Evolutionary conservation across 2,888 invertebrate species (phyloP).

Genomic region (Didymodactylos carnosus): DNA sequence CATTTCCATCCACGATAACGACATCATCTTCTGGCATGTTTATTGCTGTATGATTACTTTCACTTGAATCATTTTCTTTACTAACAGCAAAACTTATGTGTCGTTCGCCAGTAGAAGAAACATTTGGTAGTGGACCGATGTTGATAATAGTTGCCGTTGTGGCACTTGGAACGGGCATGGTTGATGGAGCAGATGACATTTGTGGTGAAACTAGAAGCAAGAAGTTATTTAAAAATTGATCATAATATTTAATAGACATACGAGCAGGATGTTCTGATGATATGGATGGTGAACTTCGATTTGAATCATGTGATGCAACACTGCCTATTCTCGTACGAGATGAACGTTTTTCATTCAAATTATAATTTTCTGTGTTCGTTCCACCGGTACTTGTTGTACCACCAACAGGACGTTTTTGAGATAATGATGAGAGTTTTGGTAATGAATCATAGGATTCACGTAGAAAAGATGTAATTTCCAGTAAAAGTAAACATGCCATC

Average conservation of each 20-base stretch:
- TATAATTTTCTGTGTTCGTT: neutral
- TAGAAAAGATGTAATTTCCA: constrained; percentile 87
- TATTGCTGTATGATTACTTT: neutral
- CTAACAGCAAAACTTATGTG: neutral
- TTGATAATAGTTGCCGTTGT: neutral
- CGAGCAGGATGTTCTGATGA: neutral
- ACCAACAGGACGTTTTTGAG: neutral
- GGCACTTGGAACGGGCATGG: neutral
- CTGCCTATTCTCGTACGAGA: neutral
- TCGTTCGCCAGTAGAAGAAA: too few species aligned
- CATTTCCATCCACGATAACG: neutral
- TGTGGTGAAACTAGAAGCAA: neutral
- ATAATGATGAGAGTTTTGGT: constrained; percentile 26
- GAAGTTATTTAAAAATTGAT: neutral
- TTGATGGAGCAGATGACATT: neutral
- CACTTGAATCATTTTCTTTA: neutral
- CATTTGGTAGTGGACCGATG: neutral
- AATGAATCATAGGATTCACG: constrained; percentile 71
- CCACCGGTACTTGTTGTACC: neutral
- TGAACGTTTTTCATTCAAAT: neutral
- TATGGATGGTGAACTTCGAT: neutral
- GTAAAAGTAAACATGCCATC: constrained; percentile 74
- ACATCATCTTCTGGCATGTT: neutral
- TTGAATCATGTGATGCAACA: neutral
- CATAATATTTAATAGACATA: neutral